Conservation (phyloP, 2,113 vertebrate genomes). For the Dipodomys stephensi region DNA sequence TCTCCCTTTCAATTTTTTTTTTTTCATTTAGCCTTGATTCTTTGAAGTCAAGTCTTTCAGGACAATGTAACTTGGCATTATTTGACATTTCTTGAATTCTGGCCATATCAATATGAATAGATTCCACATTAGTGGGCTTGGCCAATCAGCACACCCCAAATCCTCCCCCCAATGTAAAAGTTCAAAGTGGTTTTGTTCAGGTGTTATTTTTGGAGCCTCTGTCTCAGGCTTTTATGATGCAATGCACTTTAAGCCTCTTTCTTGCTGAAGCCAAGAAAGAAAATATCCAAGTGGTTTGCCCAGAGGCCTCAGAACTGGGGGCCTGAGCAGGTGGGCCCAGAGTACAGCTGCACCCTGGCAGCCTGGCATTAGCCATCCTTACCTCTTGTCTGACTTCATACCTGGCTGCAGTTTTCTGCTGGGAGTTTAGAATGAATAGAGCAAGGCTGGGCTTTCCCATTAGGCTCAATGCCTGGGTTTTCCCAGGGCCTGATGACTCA, state of each 20-base stretch:
- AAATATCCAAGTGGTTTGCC: background rate
- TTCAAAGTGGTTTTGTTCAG: background rate
- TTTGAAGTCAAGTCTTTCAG: constrained; percentile 20
- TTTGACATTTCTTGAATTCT: constrained; percentile 5
- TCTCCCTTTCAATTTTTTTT: background rate
- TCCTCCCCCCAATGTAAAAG: background rate
- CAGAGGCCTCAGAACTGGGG: rapidly evolving
- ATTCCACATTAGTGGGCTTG: background rate
- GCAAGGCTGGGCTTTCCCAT: background rate
- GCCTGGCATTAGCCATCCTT: too few relatives aligned
- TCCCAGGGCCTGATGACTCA: constrained; percentile 22
- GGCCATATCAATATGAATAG: background rate
- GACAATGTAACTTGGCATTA: background rate
- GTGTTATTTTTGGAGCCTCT: background rate
- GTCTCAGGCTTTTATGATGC: background rate
- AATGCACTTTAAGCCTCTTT: background rate
- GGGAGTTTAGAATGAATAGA: background rate
- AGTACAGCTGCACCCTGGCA: rapidly evolving
- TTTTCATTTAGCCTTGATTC: background rate
- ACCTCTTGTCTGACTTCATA: background rate
- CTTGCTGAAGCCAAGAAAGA: too few relatives aligned
- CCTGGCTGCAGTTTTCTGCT: background rate
- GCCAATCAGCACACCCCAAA: background rate
- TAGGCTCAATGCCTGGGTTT: background rate
- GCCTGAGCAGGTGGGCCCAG: background rate